These are phyloP conservation scores for Electrona antarctica DNA, from an alignment of 2,113 vertebrate genomes.

Conservation along the genomic window DNA sequence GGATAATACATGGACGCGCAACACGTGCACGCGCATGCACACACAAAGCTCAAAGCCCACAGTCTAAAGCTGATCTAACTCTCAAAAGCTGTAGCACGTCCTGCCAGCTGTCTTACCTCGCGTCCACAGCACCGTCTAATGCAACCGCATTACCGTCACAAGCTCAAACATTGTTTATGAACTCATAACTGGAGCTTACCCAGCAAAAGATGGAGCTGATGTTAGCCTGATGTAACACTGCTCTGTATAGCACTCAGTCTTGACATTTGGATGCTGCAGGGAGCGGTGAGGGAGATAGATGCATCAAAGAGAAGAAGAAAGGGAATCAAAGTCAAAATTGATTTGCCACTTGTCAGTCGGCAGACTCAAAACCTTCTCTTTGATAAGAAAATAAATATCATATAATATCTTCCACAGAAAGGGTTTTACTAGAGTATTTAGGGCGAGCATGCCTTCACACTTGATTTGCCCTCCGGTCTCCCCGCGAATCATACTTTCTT, in stretches of 20 bases:
- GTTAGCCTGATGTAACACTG: too few species aligned
- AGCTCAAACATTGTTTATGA: constrained; percentile 18
- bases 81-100: constrained; percentile 32
- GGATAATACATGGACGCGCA: constrained; percentile 28
- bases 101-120: constrained; percentile 28
- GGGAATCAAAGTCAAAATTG: constrained; percentile 4
- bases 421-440: too few species aligned
- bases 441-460: too few species aligned
- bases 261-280: constrained; percentile 31
- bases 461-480: too few species aligned
- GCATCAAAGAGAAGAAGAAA: constrained; percentile 26
- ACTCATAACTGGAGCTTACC: too few species aligned
- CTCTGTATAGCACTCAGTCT: constrained; percentile 3
- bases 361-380: neutral
- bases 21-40: constrained; percentile 16
- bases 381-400: neutral
- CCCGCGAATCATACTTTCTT: too few species aligned
- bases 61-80: constrained; percentile 47
- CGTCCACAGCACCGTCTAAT: constrained; percentile 37
- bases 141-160: constrained; percentile 7
- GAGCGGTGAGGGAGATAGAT: constrained; percentile 13
- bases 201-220: too few species aligned
- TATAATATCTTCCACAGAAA: neutral
- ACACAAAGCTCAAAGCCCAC: constrained; percentile 20
- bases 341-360: constrained; percentile 30